Evolutionary conservation across 2,113 vertebrate genomes (phyloP).

Genomic region (Callipepla squamata): DNA sequence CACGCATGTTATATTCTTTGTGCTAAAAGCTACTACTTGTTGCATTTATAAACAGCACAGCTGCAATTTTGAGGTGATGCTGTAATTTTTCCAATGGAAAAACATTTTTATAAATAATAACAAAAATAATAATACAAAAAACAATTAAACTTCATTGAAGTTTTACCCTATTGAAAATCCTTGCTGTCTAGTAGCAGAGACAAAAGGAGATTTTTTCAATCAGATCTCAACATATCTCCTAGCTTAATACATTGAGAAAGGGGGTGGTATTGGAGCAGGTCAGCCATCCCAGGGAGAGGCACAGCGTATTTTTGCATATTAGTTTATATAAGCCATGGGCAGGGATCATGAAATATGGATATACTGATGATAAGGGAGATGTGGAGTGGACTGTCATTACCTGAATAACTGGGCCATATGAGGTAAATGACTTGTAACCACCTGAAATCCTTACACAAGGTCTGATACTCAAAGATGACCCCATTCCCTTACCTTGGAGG

Average conservation of each 20-base stretch:
- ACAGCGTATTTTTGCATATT: background rate
- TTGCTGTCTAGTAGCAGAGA: background rate
- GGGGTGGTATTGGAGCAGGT: background rate
- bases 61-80: background rate
- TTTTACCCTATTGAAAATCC: background rate
- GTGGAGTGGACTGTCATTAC: background rate
- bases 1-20: background rate
- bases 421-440: background rate
- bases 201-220: background rate
- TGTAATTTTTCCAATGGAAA: background rate
- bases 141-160: background rate
- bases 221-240: background rate
- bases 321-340: background rate
- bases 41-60: conserved; percentile 30
- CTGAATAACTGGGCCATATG: background rate
- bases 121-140: background rate
- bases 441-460: background rate
- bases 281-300: background rate
- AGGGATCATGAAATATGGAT: background rate
- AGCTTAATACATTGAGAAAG: background rate
- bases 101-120: background rate
- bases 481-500: background rate
- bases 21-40: conserved; percentile 6
- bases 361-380: background rate
- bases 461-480: background rate